A percentile compares a stretch with the other conserved stretches of the same genome.
Conservation (phyloP, 2,888 invertebrate species). For the Ischnura elegans region DNA sequence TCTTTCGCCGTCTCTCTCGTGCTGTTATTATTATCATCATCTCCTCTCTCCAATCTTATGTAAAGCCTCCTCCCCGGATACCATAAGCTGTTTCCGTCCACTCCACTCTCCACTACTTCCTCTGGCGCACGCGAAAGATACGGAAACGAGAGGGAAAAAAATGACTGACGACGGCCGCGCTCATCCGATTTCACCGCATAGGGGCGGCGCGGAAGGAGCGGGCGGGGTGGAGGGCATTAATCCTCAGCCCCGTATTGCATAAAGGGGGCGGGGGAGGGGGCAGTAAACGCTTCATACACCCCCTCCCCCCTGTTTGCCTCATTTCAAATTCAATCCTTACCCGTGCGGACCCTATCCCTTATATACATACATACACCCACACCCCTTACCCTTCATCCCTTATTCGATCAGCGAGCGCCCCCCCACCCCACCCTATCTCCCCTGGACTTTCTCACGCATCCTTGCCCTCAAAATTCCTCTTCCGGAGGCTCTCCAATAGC, state of each 20-base stretch:
- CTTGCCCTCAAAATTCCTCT: neutral
- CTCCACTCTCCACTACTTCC: neutral
- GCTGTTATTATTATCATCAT: neutral
- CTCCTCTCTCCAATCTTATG: neutral
- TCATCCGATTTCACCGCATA: conserved; percentile 1
- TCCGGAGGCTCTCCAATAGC: neutral
- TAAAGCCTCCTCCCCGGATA: neutral
- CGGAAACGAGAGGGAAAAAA: neutral
- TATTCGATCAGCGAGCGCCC: neutral
- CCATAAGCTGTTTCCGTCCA: neutral
- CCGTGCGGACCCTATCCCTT: neutral
- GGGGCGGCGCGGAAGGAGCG: neutral
- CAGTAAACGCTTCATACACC: neutral
- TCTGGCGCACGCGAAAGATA: neutral
- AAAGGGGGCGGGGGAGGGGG: neutral
- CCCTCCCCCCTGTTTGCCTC: neutral
- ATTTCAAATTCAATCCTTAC: neutral
- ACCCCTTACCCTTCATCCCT: neutral
- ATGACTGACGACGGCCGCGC: neutral
- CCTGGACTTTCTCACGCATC: too few relatives aligned
- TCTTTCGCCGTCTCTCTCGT: neutral
- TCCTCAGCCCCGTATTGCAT: neutral
- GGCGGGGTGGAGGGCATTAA: neutral
- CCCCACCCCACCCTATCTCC: neutral
- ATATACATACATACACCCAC: too few relatives aligned